A percentile compares a stretch with the other conserved stretches of the same genome.
phyloP scores from a whole-genome alignment of 1,140 invertebrate species.

The Pinna nobilis region DNA sequence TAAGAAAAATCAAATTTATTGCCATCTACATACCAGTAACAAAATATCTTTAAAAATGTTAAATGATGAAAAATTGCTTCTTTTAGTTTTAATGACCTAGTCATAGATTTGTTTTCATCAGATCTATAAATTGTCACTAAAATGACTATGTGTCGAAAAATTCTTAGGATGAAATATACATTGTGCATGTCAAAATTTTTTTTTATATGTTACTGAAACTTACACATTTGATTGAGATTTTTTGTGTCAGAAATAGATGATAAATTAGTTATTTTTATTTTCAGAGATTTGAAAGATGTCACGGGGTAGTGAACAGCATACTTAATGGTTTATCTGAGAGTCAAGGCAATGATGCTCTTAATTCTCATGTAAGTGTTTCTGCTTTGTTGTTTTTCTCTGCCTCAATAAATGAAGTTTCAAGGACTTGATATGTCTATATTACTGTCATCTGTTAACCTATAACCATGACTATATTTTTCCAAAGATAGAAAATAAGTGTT shows the following conservation, averaged over 20 bases:
- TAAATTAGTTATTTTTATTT: slow-evolving; percentile 30
- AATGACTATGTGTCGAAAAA: too few species aligned
- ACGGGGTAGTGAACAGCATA: slow-evolving; percentile 82
- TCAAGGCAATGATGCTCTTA: slow-evolving; percentile 93
- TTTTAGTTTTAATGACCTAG: too few species aligned
- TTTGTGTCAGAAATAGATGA: too few species aligned
- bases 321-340: slow-evolving; percentile 91
- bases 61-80: too few species aligned
- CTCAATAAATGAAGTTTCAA: neutral
- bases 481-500: too few species aligned
- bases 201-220: neutral
- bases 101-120: too few species aligned
- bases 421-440: too few species aligned
- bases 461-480: too few species aligned
- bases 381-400: neutral
- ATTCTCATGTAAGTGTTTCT: slow-evolving; percentile 77
- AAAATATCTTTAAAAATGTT: neutral
- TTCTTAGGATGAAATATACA: slow-evolving; percentile 38
- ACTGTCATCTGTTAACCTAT: too few species aligned
- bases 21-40: neutral
- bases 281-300: slow-evolving; percentile 54
- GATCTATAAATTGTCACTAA: too few species aligned
- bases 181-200: slow-evolving; percentile 12
- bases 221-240: too few species aligned
- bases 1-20: too few species aligned